Conservation (phyloP, 2,113 vertebrate genomes). For the Aegithalos caudatus region DNA sequence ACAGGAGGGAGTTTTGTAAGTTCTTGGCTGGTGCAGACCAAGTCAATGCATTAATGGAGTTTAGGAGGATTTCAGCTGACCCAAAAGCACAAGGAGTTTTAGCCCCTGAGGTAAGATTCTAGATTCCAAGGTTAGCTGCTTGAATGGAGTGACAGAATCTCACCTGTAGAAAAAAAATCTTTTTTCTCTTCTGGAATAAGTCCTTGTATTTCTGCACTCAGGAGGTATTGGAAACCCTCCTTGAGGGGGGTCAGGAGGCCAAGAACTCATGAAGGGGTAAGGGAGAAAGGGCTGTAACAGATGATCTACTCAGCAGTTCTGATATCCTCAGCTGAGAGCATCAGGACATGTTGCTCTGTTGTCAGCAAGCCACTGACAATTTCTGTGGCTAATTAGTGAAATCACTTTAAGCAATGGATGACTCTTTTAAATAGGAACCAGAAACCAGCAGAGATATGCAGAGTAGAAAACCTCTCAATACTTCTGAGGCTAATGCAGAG, state of each 20-base stretch:
- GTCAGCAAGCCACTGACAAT: neutral
- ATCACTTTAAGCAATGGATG: neutral
- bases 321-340: neutral
- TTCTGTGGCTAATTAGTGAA: neutral
- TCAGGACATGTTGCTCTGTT: neutral
- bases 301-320: neutral
- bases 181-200: neutral
- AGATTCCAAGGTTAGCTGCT: neutral
- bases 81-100: neutral
- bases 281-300: neutral
- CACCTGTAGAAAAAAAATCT: neutral
- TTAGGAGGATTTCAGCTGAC: neutral
- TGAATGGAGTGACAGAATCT: neutral
- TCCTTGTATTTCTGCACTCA: neutral
- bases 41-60: neutral
- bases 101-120: neutral
- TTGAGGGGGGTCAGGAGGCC: neutral
- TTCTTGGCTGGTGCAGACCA: neutral
- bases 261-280: accelerated
- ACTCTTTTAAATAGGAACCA: neutral
- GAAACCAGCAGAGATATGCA: neutral
- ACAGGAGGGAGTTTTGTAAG: neutral
- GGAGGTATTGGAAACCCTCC: neutral
- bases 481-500: neutral
- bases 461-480: neutral